phyloP scores from a whole-genome alignment of 2,113 vertebrate species.

The Oncorhynchus masou region DNA sequence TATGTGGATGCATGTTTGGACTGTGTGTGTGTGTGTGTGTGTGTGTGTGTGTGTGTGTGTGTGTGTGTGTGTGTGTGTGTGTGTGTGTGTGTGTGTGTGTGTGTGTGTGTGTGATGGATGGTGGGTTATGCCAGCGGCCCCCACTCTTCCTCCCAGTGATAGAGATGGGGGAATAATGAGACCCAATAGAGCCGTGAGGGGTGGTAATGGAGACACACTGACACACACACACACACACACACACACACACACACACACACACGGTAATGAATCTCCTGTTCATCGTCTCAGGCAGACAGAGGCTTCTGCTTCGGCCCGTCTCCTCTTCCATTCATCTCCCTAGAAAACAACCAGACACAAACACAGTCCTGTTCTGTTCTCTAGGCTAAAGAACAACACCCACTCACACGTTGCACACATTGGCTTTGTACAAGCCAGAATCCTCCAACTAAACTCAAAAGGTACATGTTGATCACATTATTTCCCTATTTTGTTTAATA shows the following conservation, averaged over 20 bases:
- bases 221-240: conserved; percentile 47
- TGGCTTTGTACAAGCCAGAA: neutral
- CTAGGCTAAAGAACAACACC: neutral
- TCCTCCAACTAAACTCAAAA: neutral
- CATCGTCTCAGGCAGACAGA: conserved; percentile 59
- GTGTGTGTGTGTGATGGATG: conserved; percentile 11
- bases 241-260: no score
- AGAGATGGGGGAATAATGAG: conserved; percentile 69
- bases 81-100: conserved; percentile 6
- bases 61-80: conserved; percentile 16
- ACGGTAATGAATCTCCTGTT: conserved; percentile 63
- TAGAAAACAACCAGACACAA: conserved; percentile 57
- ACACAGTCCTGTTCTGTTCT: neutral
- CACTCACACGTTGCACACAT: neutral
- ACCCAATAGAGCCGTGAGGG: conserved; percentile 29
- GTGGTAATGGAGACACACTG: conserved; percentile 37
- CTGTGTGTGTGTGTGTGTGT: conserved; percentile 8
- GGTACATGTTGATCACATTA: conserved; percentile 1
- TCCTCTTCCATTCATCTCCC: conserved; percentile 61
- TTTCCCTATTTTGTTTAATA: no score
- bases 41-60: neutral
- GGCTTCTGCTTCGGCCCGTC: conserved; percentile 63
- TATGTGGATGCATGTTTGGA: neutral
- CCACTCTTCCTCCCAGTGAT: conserved; percentile 49
- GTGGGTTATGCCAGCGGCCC: conserved; percentile 23